phyloP scores from a whole-genome alignment of 2,888 invertebrate genomes.

The Entomobrya multifasciata region DNA sequence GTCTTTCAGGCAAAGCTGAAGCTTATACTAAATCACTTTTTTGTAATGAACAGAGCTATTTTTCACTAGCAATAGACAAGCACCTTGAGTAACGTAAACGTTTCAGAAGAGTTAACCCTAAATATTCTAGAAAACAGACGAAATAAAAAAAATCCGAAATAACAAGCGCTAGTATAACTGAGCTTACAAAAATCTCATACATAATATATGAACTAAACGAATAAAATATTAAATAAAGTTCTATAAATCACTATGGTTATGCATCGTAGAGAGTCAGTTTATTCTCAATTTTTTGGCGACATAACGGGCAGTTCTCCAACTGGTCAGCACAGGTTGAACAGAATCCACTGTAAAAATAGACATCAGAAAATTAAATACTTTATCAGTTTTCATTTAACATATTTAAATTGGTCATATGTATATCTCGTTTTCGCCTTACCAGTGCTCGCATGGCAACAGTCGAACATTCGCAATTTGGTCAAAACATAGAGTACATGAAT shows the following conservation, averaged over 20 bases:
- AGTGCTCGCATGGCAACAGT: conserved; percentile 85
- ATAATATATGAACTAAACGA: background rate
- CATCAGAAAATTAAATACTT: no score
- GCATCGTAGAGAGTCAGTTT: conserved; percentile 80
- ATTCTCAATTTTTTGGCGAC: conserved; percentile 86
- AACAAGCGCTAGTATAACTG: background rate
- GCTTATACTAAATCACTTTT: no score
- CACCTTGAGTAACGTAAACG: no score
- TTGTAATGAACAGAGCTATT: no score
- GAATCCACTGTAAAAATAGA: conserved; percentile 88
- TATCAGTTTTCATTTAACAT: background rate
- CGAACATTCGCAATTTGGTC: conserved; percentile 88
- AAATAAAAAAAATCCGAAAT: no score
- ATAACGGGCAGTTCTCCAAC: conserved; percentile 92
- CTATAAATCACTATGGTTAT: conserved; percentile 39
- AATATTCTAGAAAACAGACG: no score
- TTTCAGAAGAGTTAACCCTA: no score
- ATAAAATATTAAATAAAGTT: no score
- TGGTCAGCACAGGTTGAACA: conserved; percentile 90
- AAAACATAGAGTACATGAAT: conserved; percentile 93
- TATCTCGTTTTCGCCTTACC: conserved; percentile 85
- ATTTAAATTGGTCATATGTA: background rate
- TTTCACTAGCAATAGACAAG: no score
- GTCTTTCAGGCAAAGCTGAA: no score
- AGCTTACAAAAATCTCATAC: background rate